Conservation (phyloP, 1,140 invertebrate species). For the Bombus superbus region DNA sequence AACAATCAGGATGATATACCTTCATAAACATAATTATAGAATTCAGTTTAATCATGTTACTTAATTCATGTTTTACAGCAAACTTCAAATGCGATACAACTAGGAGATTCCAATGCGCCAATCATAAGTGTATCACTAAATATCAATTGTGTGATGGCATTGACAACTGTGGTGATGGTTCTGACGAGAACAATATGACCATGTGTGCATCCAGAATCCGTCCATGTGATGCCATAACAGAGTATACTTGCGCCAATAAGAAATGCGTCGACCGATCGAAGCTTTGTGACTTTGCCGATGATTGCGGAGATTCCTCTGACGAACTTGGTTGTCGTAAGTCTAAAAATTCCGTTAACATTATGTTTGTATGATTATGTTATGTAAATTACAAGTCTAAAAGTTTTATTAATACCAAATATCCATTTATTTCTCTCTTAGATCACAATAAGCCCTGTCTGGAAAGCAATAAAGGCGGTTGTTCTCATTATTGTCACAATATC, state of each 20-base stretch:
- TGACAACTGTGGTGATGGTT: slow-evolving; percentile 96
- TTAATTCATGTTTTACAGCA: slow-evolving; percentile 76
- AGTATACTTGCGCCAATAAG: slow-evolving; percentile 96
- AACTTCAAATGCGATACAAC: slow-evolving; percentile 92
- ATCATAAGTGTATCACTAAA: slow-evolving; percentile 93
- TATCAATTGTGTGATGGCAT: slow-evolving; percentile 93
- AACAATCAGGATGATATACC: too few relatives aligned
- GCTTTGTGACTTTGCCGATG: slow-evolving; percentile 93
- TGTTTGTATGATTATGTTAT: not conserved
- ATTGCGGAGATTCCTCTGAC: slow-evolving; percentile 93
- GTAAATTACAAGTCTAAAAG: not conserved
- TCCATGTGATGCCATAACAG: slow-evolving; percentile 88
- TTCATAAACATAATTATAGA: too few relatives aligned
- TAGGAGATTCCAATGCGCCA: slow-evolving; percentile 93
- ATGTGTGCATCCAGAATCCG: slow-evolving; percentile 89
- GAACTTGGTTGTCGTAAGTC: slow-evolving; percentile 94
- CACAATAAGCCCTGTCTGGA: slow-evolving; percentile 88
- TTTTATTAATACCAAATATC: not conserved
- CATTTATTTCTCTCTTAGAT: slow-evolving; percentile 73
- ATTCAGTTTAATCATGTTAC: not conserved
- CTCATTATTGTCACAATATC: slow-evolving; percentile 95
- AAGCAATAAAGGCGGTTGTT: slow-evolving; percentile 93
- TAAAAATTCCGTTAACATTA: not conserved
- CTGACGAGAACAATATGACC: slow-evolving; percentile 96
- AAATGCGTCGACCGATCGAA: slow-evolving; percentile 92